Evolutionary conservation across 2,888 invertebrate genomes (phyloP), one percentile per base, ranked within the genome.

Genomic region (Sericinus montela): DNA sequence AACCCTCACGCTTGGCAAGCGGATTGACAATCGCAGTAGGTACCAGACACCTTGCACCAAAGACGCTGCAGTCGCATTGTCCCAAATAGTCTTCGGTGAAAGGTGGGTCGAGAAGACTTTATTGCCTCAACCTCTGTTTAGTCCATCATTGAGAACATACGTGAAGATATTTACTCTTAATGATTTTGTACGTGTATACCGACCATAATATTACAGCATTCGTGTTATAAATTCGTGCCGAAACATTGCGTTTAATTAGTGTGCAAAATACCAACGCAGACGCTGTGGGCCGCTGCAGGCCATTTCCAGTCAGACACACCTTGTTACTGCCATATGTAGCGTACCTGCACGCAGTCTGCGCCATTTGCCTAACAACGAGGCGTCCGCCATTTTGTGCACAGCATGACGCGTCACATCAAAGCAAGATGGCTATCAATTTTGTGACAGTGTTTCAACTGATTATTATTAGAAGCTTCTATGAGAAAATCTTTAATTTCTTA

Each of bases 291-390:
- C 49, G 49, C 39, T 44, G 35, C 49, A 48, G 49, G 49, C 44
- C 44, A 44, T 44, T 49, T 34, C 39, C 32, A 37, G 25, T 16
- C 39, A 35, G 49, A 49, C 25, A 50, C 45, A 50, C 45, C 50
- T 50, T 50, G 50, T 50, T 50, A 50, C 49, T 45, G 37, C 32
- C 59, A 64, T 62, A 69, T 73, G 70, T 67, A 55, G 59, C 72
- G 70, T 66, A 65, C 62, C 69, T 65, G 57, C 45, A 51, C 55
- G 55, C 48, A 42, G 55, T 58, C 58, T 59, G 53, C 53, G 61
- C 62, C 48, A 43, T 48, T 48, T 46, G 40, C 40, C 46, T 11
- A 28, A 29, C 46, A 41, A 45, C 39, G 35, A 48, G 42, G 30
- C 37, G 15, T 30, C 49, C 49, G 49, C 49, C 49, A 49, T 49